A percentile compares a stretch with the other conserved stretches of the same genome.
Evolutionary conservation across 2,113 vertebrate genomes (phyloP).

Genomic region (Planiliza haematocheilus): DNA sequence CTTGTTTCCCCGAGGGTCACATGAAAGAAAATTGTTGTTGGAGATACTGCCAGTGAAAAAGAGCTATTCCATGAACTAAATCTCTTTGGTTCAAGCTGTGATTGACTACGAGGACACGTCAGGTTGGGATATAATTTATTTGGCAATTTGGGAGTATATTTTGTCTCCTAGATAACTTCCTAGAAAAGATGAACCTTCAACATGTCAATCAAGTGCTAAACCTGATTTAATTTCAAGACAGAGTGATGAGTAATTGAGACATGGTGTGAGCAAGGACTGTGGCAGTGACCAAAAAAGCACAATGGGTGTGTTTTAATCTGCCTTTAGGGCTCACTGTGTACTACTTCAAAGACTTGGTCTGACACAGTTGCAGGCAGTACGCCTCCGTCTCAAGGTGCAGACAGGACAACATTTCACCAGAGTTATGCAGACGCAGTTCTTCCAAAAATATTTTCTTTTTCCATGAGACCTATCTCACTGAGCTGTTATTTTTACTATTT

Average conservation of each 20-base stretch:
- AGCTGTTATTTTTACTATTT: constrained; percentile 15
- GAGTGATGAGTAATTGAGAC: constrained; percentile 13
- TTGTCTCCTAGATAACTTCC: too few species aligned
- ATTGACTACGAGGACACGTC: constrained; percentile 1
- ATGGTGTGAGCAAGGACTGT: constrained; percentile 6
- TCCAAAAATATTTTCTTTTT: constrained; percentile 16
- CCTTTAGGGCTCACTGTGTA: constrained; percentile 1
- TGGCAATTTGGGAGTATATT: neutral
- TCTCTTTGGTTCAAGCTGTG: neutral
- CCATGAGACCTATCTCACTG: constrained; percentile 2
- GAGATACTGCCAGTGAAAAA: too few species aligned
- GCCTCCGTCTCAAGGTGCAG: constrained; percentile 18
- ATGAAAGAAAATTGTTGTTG: too few species aligned
- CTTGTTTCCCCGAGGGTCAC: too few species aligned
- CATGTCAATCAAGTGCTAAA: constrained; percentile 27
- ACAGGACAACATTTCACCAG: constrained; percentile 11
- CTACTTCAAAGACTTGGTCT: constrained; percentile 6
- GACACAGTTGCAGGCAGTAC: neutral
- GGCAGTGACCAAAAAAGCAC: constrained; percentile 2
- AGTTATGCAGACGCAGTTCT: constrained; percentile 1
- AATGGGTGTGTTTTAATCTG: constrained; percentile 10
- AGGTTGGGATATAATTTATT: neutral
- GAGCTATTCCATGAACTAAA: too few species aligned
- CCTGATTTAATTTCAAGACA: constrained; percentile 27
- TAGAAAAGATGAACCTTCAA: neutral